phyloP scores from a whole-genome alignment of 2,797 vertebrate genomes.

The Phoebastria nigripes region DNA sequence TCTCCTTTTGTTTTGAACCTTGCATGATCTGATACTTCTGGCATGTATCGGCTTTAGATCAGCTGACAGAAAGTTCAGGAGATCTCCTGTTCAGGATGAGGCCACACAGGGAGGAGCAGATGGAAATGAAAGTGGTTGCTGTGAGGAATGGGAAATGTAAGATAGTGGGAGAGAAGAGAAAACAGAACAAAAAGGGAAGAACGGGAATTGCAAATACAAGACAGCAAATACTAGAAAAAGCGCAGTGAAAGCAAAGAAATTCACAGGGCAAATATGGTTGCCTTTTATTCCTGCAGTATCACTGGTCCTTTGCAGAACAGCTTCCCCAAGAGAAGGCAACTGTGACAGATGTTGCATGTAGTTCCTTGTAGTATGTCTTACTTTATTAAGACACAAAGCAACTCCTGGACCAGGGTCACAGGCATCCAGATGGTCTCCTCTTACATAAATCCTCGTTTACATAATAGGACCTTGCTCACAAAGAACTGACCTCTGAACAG shows the following conservation, averaged over 20 bases:
- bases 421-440: neutral
- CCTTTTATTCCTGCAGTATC: neutral
- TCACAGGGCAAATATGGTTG: neutral
- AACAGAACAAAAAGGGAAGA: neutral
- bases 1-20: neutral
- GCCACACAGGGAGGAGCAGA: neutral
- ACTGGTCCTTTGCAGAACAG: neutral
- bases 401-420: neutral
- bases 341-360: neutral
- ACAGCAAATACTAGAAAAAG: neutral
- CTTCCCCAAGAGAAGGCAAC: neutral
- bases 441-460: neutral
- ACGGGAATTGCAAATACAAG: neutral
- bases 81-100: neutral
- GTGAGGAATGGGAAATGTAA: neutral
- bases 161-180: neutral
- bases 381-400: neutral
- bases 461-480: neutral
- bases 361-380: neutral
- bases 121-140: neutral
- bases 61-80: neutral
- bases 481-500: neutral
- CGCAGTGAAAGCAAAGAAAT: neutral
- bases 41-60: neutral
- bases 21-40: neutral